phyloP scores from a whole-genome alignment of 2,797 vertebrate genomes.

The Enteromius anoplus region DNA sequence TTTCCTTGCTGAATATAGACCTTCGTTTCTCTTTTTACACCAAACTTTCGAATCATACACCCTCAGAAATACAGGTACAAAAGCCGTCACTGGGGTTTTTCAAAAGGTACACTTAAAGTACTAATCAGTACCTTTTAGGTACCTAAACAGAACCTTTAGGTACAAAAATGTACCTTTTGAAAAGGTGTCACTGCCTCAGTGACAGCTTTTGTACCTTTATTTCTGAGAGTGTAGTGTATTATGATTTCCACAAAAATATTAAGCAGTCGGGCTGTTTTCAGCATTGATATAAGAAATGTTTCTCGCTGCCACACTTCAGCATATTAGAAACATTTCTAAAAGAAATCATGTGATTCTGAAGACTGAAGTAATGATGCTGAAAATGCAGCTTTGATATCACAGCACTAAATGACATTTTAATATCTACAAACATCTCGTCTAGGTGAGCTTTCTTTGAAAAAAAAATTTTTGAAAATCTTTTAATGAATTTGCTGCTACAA shows the following conservation, averaged over 20 bases:
- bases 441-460: background rate
- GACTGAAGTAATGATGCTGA: background rate
- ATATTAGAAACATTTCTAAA: background rate
- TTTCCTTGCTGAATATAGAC: background rate
- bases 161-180: no score
- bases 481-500: background rate
- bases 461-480: accelerated
- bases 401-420: background rate
- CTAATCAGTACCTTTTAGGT: no score
- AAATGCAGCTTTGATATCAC: background rate
- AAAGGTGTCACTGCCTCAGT: no score
- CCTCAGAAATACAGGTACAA: no score
- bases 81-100: no score
- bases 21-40: background rate
- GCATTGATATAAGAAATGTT: background rate
- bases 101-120: no score
- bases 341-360: background rate
- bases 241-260: background rate
- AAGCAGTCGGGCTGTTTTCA: background rate
- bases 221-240: background rate
- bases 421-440: background rate
- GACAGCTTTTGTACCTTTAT: no score
- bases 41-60: background rate
- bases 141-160: no score
- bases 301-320: background rate